These are phyloP conservation scores for Dermolepida albohirtum DNA, from an alignment of 2,888 invertebrate species.

Conservation along the genomic window DNA sequence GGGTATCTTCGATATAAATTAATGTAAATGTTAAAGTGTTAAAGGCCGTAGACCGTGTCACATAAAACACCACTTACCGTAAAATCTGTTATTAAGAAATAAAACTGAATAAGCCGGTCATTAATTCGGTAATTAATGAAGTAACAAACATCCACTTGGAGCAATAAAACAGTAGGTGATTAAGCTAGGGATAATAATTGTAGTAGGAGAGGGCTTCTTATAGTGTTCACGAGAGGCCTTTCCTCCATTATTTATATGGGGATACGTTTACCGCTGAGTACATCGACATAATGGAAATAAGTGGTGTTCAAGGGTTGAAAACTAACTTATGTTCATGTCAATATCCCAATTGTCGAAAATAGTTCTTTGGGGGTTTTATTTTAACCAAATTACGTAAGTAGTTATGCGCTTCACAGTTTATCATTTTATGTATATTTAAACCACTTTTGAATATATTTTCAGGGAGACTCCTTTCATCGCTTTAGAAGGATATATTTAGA, in stretches of 20 bases:
- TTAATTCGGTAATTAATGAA: conserved; percentile 37
- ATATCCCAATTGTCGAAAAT: too few relatives aligned
- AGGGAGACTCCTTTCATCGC: too few relatives aligned
- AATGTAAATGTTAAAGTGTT: conserved; percentile 19
- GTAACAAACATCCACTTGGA: conserved; percentile 29
- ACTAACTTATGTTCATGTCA: neutral
- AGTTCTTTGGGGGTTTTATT: too few relatives aligned
- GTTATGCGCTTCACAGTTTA: too few relatives aligned
- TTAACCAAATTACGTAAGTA: too few relatives aligned
- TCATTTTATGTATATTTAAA: too few relatives aligned
- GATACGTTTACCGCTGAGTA: conserved; percentile 5
- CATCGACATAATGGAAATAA: conserved; percentile 3
- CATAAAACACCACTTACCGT: conserved; percentile 37
- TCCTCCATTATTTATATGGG: conserved; percentile 16
- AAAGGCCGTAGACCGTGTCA: conserved; percentile 10
- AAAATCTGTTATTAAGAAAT: conserved; percentile 35
- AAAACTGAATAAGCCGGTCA: conserved; percentile 35
- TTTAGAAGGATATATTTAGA: too few relatives aligned
- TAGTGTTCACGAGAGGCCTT: conserved; percentile 2
- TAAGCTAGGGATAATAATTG: conserved; percentile 26
- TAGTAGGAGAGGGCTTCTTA: conserved; percentile 10
- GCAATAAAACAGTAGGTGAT: conserved; percentile 34
- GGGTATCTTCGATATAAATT: conserved; percentile 1
- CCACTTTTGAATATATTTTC: too few relatives aligned
- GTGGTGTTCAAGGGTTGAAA: neutral